These are phyloP conservation scores for Hipparchia sbordonii DNA, from an alignment of 2,888 invertebrate genomes.

Conservation along the genomic window DNA sequence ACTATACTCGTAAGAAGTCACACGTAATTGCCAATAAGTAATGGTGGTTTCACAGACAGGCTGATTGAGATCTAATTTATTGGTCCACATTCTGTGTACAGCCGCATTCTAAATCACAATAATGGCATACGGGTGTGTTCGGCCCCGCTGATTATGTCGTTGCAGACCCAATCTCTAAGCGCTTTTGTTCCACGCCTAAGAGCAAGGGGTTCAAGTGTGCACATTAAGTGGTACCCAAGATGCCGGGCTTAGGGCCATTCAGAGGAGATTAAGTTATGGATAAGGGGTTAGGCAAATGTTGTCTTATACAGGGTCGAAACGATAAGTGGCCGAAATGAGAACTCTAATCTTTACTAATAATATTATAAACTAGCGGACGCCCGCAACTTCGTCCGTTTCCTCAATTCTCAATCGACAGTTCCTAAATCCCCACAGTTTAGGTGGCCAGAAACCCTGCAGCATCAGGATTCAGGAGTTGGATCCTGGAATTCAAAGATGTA, in stretches of 20 bases:
- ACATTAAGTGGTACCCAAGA: slow-evolving; percentile 22
- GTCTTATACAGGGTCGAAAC: background rate
- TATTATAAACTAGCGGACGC: no score
- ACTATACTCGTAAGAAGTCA: background rate
- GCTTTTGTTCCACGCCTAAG: slow-evolving; percentile 59
- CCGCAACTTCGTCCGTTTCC: no score
- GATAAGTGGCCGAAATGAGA: no score
- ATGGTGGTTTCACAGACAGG: slow-evolving; percentile 67
- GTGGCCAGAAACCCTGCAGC: no score
- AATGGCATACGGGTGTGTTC: slow-evolving; percentile 45
- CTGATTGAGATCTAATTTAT: slow-evolving; percentile 81
- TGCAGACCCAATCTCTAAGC: slow-evolving; percentile 60
- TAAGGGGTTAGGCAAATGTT: slow-evolving; percentile 3
- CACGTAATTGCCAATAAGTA: slow-evolving; percentile 52
- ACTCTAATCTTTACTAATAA: no score
- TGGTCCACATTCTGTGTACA: slow-evolving; percentile 66
- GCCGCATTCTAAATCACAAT: slow-evolving; percentile 49
- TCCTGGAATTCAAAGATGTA: no score
- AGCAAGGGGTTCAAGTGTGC: slow-evolving; percentile 25
- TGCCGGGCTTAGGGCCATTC: slow-evolving; percentile 23
- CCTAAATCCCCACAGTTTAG: no score
- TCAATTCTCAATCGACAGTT: no score
- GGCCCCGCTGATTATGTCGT: slow-evolving; percentile 58
- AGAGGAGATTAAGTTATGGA: slow-evolving; percentile 17
- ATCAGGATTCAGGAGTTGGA: no score